Percentiles rank a stretch among this genome's conserved stretches.
phyloP scores from a whole-genome alignment of 2,888 invertebrate species.

The Mesorhabditis belari region DNA sequence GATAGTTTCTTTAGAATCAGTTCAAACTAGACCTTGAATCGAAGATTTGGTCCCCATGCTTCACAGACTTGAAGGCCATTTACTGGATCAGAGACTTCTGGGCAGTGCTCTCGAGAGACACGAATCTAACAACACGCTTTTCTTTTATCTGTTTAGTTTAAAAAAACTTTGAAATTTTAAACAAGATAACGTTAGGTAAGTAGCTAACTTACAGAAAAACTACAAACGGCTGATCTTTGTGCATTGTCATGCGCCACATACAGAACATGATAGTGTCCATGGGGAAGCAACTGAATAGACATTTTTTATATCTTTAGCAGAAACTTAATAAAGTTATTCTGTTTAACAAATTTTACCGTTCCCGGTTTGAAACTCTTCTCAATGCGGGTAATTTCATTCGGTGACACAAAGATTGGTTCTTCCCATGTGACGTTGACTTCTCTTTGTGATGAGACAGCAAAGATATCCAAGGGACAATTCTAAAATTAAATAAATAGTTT shows the following conservation, averaged over 20 bases:
- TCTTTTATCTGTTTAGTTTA: not conserved
- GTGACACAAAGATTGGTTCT: slow-evolving; percentile 39
- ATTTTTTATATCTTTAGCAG: not conserved
- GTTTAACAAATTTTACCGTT: slow-evolving; percentile 15
- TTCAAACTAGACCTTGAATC: slow-evolving; percentile 25
- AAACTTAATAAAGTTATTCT: too few relatives aligned
- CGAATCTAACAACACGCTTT: slow-evolving; percentile 26
- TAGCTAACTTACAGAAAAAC: slow-evolving; percentile 33
- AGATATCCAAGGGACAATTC: slow-evolving; percentile 79
- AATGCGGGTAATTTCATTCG: slow-evolving; percentile 30
- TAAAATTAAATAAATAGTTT: slow-evolving; percentile 2
- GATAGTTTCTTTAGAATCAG: not conserved
- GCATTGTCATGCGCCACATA: slow-evolving; percentile 51
- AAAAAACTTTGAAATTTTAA: not conserved
- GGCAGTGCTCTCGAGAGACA: slow-evolving; percentile 77
- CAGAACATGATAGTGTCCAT: slow-evolving; percentile 49
- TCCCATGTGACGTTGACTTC: slow-evolving; percentile 50
- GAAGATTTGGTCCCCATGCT: slow-evolving; percentile 87
- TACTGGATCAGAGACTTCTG: slow-evolving; percentile 76
- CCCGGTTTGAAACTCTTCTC: slow-evolving; percentile 50
- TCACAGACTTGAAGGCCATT: slow-evolving; percentile 86
- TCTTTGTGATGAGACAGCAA: slow-evolving; percentile 73
- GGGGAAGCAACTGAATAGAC: slow-evolving; percentile 38
- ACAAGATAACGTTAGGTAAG: not conserved
- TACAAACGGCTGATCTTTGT: slow-evolving; percentile 42